phyloP scores from a whole-genome alignment of 2,888 invertebrate species.

The Perizoma flavofasciatum region DNA sequence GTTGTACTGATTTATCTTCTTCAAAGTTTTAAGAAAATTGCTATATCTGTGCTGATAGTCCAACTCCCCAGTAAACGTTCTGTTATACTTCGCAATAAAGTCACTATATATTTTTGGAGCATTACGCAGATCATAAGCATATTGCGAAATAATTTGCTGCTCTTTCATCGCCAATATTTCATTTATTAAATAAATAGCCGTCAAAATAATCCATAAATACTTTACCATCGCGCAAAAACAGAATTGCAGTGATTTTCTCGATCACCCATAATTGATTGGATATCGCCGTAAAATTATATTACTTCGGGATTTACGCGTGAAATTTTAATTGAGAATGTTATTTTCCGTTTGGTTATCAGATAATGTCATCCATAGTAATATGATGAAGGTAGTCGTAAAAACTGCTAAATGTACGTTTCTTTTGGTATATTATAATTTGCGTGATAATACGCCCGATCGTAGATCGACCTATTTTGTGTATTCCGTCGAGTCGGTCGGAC shows the following conservation, averaged over 20 bases:
- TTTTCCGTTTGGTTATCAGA: conserved; percentile 33
- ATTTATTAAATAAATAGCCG: conserved; percentile 30
- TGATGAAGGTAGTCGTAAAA: conserved; percentile 41
- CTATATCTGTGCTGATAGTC: conserved; percentile 54
- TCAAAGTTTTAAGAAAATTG: conserved; percentile 57
- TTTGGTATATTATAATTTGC: conserved; percentile 60
- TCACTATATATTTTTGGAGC: conserved; percentile 43
- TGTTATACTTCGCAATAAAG: conserved; percentile 47
- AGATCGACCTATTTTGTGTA: conserved; percentile 63
- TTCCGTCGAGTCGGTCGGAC: conserved; percentile 40
- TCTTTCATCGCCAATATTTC: conserved; percentile 23
- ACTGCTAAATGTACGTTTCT: conserved; percentile 46
- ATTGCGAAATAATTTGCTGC: conserved; percentile 17
- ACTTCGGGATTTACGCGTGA: conserved; percentile 40
- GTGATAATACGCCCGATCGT: conserved; percentile 52
- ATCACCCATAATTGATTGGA: conserved; percentile 36
- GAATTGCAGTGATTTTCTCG: conserved; percentile 29
- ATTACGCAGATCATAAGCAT: conserved; percentile 43
- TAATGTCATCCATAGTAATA: conserved; percentile 22
- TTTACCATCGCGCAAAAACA: conserved; percentile 35
- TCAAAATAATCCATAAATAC: conserved; percentile 26
- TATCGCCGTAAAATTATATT: conserved; percentile 36
- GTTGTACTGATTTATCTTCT: conserved; percentile 57
- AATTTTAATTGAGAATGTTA: conserved; percentile 48
- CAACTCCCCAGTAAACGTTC: conserved; percentile 43